Percentiles rank a stretch among this genome's conserved stretches.
phyloP scores from a whole-genome alignment of 2,888 invertebrate species.

The Lithophane ornitopus region DNA sequence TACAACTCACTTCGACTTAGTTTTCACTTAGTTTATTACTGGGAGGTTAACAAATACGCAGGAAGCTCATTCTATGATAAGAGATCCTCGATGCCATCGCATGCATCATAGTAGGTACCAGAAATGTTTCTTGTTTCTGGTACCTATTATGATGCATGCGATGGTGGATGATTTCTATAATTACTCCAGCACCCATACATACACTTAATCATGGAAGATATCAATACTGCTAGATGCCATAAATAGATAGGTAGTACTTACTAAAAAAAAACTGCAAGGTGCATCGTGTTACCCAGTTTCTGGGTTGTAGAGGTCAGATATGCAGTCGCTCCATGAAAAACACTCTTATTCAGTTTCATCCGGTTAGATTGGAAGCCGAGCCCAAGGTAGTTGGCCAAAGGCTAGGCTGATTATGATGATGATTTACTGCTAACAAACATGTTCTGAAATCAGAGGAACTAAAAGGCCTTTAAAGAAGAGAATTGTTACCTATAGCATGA shows the following conservation, averaged over 20 bases:
- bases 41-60: too few relatives aligned
- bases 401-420: background rate
- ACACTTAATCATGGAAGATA: too few relatives aligned
- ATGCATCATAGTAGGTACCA: background rate
- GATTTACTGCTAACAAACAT: background rate
- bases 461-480: background rate
- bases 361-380: background rate
- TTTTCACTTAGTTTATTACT: too few relatives aligned
- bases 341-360: too few relatives aligned
- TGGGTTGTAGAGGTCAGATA: background rate
- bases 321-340: too few relatives aligned
- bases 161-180: too few relatives aligned
- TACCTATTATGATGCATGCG: too few relatives aligned
- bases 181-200: too few relatives aligned
- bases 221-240: too few relatives aligned
- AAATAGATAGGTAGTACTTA: too few relatives aligned
- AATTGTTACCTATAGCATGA: conserved; percentile 54
- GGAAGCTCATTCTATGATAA: too few relatives aligned
- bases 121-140: background rate
- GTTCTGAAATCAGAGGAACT: background rate
- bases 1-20: too few relatives aligned
- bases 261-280: background rate
- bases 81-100: background rate
- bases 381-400: background rate
- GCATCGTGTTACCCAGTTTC: background rate